Percentiles rank a stretch among this genome's conserved stretches.
Conservation (phyloP, 2,113 vertebrate genomes). For the Tetraodon nigroviridis region DNA sequence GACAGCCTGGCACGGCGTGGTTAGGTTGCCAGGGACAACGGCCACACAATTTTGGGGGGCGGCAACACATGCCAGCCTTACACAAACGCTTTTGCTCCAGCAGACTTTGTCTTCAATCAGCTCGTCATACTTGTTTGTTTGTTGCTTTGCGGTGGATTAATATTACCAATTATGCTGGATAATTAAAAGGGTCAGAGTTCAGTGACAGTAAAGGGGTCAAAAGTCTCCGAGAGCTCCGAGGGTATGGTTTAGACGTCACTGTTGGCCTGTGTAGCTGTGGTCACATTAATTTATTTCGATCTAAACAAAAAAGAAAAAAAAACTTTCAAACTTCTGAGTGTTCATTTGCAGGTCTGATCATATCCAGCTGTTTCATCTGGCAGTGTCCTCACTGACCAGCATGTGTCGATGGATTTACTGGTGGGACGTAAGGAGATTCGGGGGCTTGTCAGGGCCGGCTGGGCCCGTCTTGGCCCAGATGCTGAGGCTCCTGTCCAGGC, state of each 20-base stretch:
- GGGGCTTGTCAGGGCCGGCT: conserved; percentile 24
- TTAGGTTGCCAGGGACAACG: conserved; percentile 64
- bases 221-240: conserved; percentile 21
- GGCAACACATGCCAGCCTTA: conserved; percentile 34
- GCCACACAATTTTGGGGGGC: conserved; percentile 43
- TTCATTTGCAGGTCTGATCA: not conserved
- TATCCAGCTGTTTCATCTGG: conserved; percentile 7
- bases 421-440: conserved; percentile 36
- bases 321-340: not conserved
- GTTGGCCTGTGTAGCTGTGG: too few relatives aligned
- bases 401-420: conserved; percentile 20
- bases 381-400: conserved; percentile 26
- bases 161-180: conserved; percentile 47
- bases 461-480: conserved; percentile 57
- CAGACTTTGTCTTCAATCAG: conserved; percentile 52
- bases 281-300: conserved; percentile 23
- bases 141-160: conserved; percentile 57
- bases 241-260: conserved; percentile 22
- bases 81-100: conserved; percentile 40
- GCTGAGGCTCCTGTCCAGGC: conserved; percentile 61
- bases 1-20: conserved; percentile 54
- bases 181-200: conserved; percentile 54
- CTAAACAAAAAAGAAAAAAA: not conserved
- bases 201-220: conserved; percentile 2
- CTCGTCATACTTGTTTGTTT: conserved; percentile 40